Evolutionary conservation across 1,140 invertebrate genomes (phyloP).

Genomic region (Conus ventricosus): DNA sequence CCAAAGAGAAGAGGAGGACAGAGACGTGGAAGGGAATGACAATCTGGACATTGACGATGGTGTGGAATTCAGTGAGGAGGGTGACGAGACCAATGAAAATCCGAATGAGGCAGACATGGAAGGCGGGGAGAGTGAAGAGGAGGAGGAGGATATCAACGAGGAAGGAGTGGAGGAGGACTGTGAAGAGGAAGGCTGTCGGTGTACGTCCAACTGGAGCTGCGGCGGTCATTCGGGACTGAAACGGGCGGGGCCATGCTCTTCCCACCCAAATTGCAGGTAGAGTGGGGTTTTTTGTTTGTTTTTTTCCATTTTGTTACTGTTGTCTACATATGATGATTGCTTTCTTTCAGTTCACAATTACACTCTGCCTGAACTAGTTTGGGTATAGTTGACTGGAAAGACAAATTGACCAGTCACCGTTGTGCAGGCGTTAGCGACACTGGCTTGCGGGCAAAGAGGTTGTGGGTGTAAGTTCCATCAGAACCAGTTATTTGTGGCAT

Average conservation of each 20-base stretch:
- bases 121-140: conserved; percentile 21
- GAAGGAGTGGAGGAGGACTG: conserved; percentile 18
- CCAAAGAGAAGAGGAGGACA: not conserved
- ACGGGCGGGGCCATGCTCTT: not conserved
- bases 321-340: no score
- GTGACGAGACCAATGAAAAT: not conserved
- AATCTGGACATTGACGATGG: conserved; percentile 16
- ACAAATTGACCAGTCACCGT: no score
- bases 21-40: not conserved
- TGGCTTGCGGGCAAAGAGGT: no score
- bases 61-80: conserved; percentile 23
- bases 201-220: conserved; percentile 31
- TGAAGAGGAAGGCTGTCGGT: conserved; percentile 7
- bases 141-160: conserved; percentile 10
- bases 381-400: no score
- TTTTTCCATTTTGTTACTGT: no score
- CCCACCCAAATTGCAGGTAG: conserved; percentile 8
- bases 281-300: no score
- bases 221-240: conserved; percentile 24
- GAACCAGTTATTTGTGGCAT: no score
- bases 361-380: no score
- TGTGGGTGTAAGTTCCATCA: no score
- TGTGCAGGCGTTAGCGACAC: no score
- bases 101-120: not conserved
- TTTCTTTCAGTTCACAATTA: no score